Base-by-base conservation (phyloP, 2,888 invertebrate species). In the Hipparchia semele region DNA sequence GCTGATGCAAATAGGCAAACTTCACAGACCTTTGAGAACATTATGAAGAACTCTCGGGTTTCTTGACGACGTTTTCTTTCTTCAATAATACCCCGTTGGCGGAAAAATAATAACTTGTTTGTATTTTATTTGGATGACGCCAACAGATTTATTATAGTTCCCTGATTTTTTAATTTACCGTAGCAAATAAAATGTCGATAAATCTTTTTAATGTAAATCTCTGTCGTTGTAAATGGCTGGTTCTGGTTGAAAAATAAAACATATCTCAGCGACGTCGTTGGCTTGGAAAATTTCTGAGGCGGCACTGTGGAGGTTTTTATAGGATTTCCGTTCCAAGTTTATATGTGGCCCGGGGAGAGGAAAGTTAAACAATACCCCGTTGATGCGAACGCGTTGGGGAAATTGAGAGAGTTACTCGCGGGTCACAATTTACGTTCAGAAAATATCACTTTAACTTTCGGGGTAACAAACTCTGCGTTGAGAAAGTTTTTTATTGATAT, bases 161-260 rank as follows among this genome's bases (percentile, higher is more conserved):
- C 61, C 13, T 45, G 12, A 56, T 66, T 67, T 9, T 56, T 56
- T 23, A 5, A 51, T 13, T 85, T 86, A 84, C 77, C 78, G 75
- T 81, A 78, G 79, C 79, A 86, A 88, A 91, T 86, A 89, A 88
- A 89, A 87, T 83, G 82, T 84, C 84, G 86, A 85, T 83, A 87
- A 87, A 87, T 87, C 88, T 88, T 91, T 88, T 86, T 87, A 90
- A 91, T 90, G 90, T 90, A 91, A 91, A 91, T 91, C 89, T 89
- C 84, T 84, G 86, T 83, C 88, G 86, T 84, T 86, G 90, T 90
- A 89, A 88, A 87, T 88, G 86, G 87, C 84, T 86, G 84, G 80
- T 83, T 87, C 84, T 84, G 80, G 39, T 83, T 85, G 87, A 73
- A 87, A 88, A 90, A 90, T 89, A 90, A 91, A 90, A 87, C 87